Percentiles rank a stretch among this genome's conserved stretches.
These are phyloP conservation scores for Antedon mediterranea DNA, from an alignment of 53 echinoderm and acorn worm genomes.

Conservation along the genomic window DNA sequence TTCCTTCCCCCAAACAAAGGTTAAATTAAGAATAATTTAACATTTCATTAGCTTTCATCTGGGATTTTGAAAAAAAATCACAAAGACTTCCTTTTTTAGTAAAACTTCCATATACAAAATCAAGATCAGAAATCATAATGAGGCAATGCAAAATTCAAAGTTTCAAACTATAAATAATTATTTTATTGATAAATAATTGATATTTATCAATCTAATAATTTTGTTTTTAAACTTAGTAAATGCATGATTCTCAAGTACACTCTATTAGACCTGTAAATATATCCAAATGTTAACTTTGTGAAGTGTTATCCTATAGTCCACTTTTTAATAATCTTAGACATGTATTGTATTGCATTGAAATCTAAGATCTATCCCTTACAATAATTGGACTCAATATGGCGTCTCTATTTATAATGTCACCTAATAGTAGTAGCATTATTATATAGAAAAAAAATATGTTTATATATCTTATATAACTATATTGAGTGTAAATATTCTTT, in stretches of 20 bases:
- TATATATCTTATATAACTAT: background rate
- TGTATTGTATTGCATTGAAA: background rate
- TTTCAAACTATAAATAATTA: no score
- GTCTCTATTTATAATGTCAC: background rate
- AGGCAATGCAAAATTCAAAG: no score
- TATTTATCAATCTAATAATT: no score
- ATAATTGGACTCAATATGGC: background rate
- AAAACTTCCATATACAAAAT: no score
- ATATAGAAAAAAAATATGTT: background rate
- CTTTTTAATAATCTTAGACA: background rate
- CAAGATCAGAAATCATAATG: no score
- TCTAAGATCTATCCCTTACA: background rate
- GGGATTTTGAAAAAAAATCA: no score
- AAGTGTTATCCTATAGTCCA: background rate
- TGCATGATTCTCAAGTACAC: background rate
- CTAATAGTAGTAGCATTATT: background rate
- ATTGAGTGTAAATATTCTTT: background rate
- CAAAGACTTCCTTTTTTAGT: no score
- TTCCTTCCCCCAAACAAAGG: no score
- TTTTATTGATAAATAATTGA: no score
- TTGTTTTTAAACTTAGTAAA: no score
- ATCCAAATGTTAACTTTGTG: background rate
- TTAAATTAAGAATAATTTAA: no score
- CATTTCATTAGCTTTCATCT: no score
- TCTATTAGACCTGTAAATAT: background rate